A percentile compares a stretch with the other conserved stretches of the same genome.
These are phyloP conservation scores for Erebia aethiops DNA, from an alignment of 2,888 invertebrate genomes.

Conservation along the genomic window DNA sequence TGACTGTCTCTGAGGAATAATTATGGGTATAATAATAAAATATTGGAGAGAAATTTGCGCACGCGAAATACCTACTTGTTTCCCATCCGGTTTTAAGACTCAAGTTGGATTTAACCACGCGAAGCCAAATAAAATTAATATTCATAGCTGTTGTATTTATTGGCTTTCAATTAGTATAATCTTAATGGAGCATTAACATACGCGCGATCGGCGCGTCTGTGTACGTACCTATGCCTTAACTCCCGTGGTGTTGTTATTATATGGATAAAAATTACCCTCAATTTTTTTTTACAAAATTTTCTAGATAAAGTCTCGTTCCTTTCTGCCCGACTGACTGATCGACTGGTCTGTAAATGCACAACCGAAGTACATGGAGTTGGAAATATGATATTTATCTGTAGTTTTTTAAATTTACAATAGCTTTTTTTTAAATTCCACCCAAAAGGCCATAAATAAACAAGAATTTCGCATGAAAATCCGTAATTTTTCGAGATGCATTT, in stretches of 20 bases:
- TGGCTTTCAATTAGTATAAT: conserved; percentile 84
- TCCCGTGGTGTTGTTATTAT: conserved; percentile 60
- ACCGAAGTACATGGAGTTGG: no score
- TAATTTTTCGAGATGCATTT: no score
- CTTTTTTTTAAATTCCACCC: no score
- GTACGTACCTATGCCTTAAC: conserved; percentile 66
- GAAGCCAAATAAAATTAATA: conserved; percentile 81
- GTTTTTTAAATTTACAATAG: no score
- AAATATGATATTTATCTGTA: no score
- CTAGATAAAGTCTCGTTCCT: not conserved
- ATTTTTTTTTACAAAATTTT: not conserved
- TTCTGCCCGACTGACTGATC: no score
- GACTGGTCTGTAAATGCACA: no score
- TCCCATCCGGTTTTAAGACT: conserved; percentile 46
- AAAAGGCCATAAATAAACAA: no score
- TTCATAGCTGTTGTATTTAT: conserved; percentile 83
- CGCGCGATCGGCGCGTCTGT: conserved; percentile 70
- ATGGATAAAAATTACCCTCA: conserved; percentile 16
- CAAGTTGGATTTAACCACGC: conserved; percentile 51
- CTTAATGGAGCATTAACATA: conserved; percentile 83
- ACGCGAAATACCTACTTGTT: conserved; percentile 52
- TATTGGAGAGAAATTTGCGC: conserved; percentile 47
- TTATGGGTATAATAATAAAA: conserved; percentile 2
- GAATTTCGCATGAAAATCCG: no score
- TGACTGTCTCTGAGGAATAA: conserved; percentile 4